Evolutionary conservation across 2,888 invertebrate genomes (phyloP).

Genomic region (Phalera bucephala): DNA sequence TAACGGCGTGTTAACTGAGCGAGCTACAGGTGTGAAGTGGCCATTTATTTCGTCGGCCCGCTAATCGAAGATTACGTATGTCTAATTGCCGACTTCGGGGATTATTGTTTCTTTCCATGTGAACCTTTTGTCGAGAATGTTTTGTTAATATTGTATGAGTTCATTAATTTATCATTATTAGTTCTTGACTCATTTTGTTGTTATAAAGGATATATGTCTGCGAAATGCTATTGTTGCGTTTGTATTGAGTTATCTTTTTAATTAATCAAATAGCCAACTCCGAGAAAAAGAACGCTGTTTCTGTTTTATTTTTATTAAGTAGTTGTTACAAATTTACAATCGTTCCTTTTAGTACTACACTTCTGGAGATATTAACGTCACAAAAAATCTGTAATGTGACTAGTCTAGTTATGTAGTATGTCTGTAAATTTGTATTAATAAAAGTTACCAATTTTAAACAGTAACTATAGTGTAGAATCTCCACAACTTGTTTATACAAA

Average conservation of each 20-base stretch:
- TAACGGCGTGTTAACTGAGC: constrained; percentile 9
- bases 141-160: neutral
- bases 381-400: too few relatives aligned
- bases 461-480: neutral
- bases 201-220: neutral
- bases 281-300: neutral
- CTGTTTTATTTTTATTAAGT: too few relatives aligned
- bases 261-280: neutral
- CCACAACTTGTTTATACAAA: neutral
- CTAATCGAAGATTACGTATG: constrained; percentile 26
- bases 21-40: constrained; percentile 38
- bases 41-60: constrained; percentile 22
- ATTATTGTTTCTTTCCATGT: constrained; percentile 13
- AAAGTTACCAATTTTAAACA: neutral
- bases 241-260: neutral
- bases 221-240: neutral
- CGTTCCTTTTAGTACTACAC: too few relatives aligned
- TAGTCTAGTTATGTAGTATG: too few relatives aligned
- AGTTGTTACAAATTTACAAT: too few relatives aligned
- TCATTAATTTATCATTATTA: neutral
- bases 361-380: too few relatives aligned
- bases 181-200: neutral
- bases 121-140: neutral
- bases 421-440: neutral
- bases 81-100: constrained; percentile 5